These are phyloP conservation scores for Zapornia atra DNA, from an alignment of 2,113 vertebrate genomes.

Conservation along the genomic window DNA sequence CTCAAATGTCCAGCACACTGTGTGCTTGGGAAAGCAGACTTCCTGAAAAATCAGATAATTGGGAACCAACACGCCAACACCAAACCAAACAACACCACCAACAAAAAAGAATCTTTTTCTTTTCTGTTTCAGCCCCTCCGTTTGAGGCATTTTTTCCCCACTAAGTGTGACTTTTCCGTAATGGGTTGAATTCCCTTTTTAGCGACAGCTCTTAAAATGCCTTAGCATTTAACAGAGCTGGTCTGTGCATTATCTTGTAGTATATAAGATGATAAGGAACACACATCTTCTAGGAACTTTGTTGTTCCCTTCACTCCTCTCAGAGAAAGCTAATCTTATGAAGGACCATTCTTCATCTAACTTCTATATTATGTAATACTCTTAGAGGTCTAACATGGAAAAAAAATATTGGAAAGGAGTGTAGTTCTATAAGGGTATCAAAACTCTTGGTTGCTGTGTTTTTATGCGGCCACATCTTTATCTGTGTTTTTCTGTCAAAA, in stretches of 20 bases:
- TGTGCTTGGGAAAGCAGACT: background rate
- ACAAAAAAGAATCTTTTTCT: background rate
- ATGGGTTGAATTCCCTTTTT: accelerated
- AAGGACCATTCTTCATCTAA: background rate
- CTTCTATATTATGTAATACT: background rate
- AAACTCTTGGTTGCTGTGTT: background rate
- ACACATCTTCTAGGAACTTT: background rate
- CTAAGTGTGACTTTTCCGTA: background rate
- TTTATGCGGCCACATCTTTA: background rate
- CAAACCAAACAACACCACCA: background rate
- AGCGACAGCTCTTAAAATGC: background rate
- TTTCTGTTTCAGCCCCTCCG: background rate
- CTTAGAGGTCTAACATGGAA: background rate
- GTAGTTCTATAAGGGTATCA: background rate
- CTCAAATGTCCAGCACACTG: background rate
- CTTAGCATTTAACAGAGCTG: background rate
- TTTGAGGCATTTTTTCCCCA: background rate
- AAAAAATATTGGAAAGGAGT: background rate
- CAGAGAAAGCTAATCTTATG: background rate
- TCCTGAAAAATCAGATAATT: background rate
- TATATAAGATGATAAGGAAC: background rate
- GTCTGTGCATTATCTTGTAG: background rate
- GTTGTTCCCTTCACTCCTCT: background rate
- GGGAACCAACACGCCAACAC: background rate
- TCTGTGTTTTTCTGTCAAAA: background rate